A percentile compares a stretch with the other conserved stretches of the same genome.
Conservation (phyloP, 2,888 invertebrate genomes). For the Salpingus planirostris region DNA sequence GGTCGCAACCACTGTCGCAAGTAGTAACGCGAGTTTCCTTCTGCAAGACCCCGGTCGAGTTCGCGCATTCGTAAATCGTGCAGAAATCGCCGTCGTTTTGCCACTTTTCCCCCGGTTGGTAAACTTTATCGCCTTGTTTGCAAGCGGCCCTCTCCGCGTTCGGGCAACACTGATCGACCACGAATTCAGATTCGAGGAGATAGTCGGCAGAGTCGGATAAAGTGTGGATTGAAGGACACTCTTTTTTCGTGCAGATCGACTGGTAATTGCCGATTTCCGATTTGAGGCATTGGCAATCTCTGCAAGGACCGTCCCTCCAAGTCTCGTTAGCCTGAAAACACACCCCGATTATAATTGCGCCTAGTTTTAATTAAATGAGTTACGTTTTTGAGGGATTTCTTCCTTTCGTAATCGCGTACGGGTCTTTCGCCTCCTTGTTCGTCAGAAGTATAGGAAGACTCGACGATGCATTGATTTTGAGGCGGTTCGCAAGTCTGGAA, state of each 20-base stretch:
- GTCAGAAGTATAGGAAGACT: slow-evolving; percentile 46
- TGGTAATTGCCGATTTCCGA: slow-evolving; percentile 31
- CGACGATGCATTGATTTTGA: slow-evolving; percentile 56
- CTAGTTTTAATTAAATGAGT: no score
- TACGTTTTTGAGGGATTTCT: slow-evolving; percentile 48
- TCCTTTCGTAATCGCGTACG: slow-evolving; percentile 36
- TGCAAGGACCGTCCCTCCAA: slow-evolving; percentile 67
- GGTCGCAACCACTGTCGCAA: slow-evolving; percentile 45
- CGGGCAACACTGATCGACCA: slow-evolving; percentile 59
- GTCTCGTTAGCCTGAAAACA: slow-evolving; percentile 50
- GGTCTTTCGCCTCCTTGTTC: slow-evolving; percentile 48
- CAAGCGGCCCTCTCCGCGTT: slow-evolving; percentile 51
- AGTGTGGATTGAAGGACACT: slow-evolving; percentile 44
- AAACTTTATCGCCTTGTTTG: slow-evolving; percentile 37
- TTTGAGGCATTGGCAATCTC: slow-evolving; percentile 50
- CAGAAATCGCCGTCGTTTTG: slow-evolving; percentile 47
- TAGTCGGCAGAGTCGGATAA: slow-evolving; percentile 47
- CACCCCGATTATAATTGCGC: no score
- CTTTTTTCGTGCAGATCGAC: slow-evolving; percentile 43
- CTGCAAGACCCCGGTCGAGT: slow-evolving; percentile 47
- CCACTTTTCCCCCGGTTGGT: slow-evolving; percentile 53
- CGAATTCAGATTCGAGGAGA: slow-evolving; percentile 45
- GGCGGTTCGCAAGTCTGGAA: slow-evolving; percentile 56
- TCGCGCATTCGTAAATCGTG: slow-evolving; percentile 46
- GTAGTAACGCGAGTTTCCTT: slow-evolving; percentile 46